Evolutionary conservation across 1,140 invertebrate genomes (phyloP).

Genomic region (Drosophila ercepeae): DNA sequence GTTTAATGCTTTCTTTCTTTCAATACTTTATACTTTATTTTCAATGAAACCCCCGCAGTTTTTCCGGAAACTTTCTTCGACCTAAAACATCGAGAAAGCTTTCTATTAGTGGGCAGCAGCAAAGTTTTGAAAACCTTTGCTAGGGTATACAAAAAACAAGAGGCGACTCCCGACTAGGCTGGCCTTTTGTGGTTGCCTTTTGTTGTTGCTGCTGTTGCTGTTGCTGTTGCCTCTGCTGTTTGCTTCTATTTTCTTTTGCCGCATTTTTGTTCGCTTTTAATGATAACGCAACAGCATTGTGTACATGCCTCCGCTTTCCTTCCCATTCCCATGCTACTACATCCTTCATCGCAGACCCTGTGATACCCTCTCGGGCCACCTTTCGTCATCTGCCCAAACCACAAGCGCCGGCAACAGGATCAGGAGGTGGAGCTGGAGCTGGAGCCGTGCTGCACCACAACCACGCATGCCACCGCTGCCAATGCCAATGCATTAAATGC

Average conservation of each 20-base stretch:
- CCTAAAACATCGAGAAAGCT: neutral
- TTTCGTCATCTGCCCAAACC: constrained; percentile 44
- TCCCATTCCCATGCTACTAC: no score
- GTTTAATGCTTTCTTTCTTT: neutral
- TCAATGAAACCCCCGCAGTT: neutral
- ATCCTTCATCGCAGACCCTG: no score
- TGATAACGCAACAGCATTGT: constrained; percentile 73
- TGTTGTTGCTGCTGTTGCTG: constrained; percentile 54
- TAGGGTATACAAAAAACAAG: constrained; percentile 36
- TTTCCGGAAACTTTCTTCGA: neutral
- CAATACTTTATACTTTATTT: constrained; percentile 1
- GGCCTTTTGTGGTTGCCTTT: constrained; percentile 74
- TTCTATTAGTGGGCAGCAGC: constrained; percentile 1
- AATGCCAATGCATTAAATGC: constrained; percentile 67
- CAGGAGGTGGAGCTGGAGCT: neutral
- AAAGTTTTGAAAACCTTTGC: constrained; percentile 18
- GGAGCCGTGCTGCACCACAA: constrained; percentile 10
- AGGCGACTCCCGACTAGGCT: constrained; percentile 61
- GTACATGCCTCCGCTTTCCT: constrained; percentile 36
- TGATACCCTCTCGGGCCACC: constrained; percentile 30
- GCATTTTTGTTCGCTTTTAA: constrained; percentile 75
- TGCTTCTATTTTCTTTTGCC: constrained; percentile 73
- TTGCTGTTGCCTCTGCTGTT: constrained; percentile 32
- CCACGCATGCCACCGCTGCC: constrained; percentile 46
- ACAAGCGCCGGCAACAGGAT: constrained; percentile 16